Evolutionary conservation across 2,888 invertebrate genomes (phyloP).

Genomic region (Lasioglossum villosulum): DNA sequence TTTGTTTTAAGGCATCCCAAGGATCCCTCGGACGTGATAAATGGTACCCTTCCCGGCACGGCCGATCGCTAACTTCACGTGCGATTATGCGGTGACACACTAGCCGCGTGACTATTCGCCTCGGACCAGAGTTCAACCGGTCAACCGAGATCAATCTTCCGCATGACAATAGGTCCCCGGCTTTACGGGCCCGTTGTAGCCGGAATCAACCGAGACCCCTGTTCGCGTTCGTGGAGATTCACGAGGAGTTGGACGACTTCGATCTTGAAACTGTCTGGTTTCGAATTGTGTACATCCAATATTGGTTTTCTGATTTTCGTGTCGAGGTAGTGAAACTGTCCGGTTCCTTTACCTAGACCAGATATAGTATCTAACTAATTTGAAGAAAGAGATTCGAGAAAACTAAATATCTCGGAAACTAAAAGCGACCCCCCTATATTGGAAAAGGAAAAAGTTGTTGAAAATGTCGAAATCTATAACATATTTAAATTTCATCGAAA

Average conservation of each 20-base stretch:
- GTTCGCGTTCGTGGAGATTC: not conserved
- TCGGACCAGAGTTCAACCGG: constrained; percentile 30
- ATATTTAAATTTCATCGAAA: too few relatives aligned
- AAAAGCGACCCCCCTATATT: too few relatives aligned
- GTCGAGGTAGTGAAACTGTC: not conserved
- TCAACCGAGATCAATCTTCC: constrained; percentile 55
- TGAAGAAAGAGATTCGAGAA: too few relatives aligned
- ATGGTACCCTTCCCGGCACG: constrained; percentile 76
- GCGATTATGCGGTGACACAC: constrained; percentile 70
- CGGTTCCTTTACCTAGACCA: not conserved
- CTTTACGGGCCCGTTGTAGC: not conserved
- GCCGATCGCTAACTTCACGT: constrained; percentile 69
- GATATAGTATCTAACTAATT: too few relatives aligned
- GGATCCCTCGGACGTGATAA: constrained; percentile 80
- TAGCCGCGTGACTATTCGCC: constrained; percentile 57
- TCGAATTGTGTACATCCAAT: too few relatives aligned
- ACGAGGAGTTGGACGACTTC: too few relatives aligned
- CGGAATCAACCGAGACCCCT: not conserved
- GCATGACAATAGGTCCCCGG: constrained; percentile 47
- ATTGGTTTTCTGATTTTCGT: not conserved
- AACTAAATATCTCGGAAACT: too few relatives aligned
- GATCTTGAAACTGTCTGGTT: not conserved
- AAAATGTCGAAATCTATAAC: too few relatives aligned
- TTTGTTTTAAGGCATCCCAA: constrained; percentile 82
- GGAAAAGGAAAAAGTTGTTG: too few relatives aligned